Conservation (phyloP, 92 coral and sea anemone species). For the Epizoanthus illoricatus region DNA sequence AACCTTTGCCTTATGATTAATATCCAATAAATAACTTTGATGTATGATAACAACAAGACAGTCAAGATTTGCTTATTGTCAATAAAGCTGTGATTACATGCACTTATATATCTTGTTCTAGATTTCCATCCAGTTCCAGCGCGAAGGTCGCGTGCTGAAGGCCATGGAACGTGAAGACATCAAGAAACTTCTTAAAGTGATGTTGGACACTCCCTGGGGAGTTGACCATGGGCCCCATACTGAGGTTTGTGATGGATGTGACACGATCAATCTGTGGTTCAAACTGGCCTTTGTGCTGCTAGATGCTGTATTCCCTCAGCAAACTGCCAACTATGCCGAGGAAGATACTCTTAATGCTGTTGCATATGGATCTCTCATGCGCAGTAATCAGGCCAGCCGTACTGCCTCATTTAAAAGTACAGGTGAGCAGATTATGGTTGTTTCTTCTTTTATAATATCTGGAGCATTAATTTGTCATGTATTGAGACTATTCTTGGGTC, state of each 20-base stretch:
- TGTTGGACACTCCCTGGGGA: constrained; percentile 92
- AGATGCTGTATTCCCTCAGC: constrained; percentile 78
- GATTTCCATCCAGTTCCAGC: constrained; percentile 85
- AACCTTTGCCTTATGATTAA: too few species aligned
- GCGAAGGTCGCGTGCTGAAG: constrained; percentile 73
- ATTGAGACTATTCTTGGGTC: too few species aligned
- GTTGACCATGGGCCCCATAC: constrained; percentile 87
- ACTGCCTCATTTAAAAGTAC: constrained; percentile 76
- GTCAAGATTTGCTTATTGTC: too few species aligned
- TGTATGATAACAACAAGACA: too few species aligned
- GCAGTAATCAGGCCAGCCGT: constrained; percentile 59
- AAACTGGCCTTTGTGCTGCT: constrained; percentile 82
- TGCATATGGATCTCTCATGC: constrained; percentile 59
- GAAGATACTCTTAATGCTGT: constrained; percentile 63
- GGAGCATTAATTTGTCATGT: too few species aligned
- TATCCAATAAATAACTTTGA: too few species aligned
- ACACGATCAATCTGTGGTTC: constrained; percentile 93
- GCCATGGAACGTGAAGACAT: constrained; percentile 81
- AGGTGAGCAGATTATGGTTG: constrained; percentile 41
- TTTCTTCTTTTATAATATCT: too few species aligned
- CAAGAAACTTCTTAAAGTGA: constrained; percentile 73
- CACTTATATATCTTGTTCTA: constrained; percentile 13
- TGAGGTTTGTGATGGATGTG: constrained; percentile 83
- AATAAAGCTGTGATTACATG: neutral
- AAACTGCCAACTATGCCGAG: constrained; percentile 47